These are phyloP conservation scores for Tachina grossa DNA, from an alignment of 2,888 invertebrate genomes.

Conservation along the genomic window DNA sequence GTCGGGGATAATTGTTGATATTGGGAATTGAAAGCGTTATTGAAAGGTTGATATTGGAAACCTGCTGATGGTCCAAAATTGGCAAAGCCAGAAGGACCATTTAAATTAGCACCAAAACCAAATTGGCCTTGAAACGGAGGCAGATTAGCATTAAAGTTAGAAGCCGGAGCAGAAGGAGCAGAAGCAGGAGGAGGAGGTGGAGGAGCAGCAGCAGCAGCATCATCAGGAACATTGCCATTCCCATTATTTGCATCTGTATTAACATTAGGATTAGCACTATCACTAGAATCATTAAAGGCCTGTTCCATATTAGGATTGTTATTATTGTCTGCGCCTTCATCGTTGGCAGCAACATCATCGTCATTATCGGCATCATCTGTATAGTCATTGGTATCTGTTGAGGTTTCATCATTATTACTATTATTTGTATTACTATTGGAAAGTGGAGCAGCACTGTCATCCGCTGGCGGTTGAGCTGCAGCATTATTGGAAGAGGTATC, in stretches of 20 bases:
- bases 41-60: constrained; percentile 47
- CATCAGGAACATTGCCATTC: constrained; percentile 4
- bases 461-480: constrained; percentile 24
- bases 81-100: constrained; percentile 13
- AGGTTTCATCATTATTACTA: constrained; percentile 50
- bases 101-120: neutral
- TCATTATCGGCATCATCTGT: constrained; percentile 33
- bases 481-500: constrained; percentile 77
- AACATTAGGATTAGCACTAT: constrained; percentile 56
- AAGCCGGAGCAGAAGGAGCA: too few species aligned
- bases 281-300: constrained; percentile 62
- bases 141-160: constrained; percentile 11
- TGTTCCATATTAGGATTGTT: constrained; percentile 24
- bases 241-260: constrained; percentile 32
- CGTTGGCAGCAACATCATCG: constrained; percentile 20
- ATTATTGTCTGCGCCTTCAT: constrained; percentile 24
- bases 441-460: constrained; percentile 7
- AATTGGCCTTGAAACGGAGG: constrained; percentile 8
- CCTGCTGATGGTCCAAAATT: constrained; percentile 33
- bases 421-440: constrained; percentile 39
- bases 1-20: constrained; percentile 53
- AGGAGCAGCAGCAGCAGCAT: neutral
- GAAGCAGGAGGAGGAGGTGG: neutral
- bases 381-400: constrained; percentile 58
- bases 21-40: constrained; percentile 37